phyloP scores from a whole-genome alignment of 2,797 vertebrate species.

The Phrynocephalus guinanensis region DNA sequence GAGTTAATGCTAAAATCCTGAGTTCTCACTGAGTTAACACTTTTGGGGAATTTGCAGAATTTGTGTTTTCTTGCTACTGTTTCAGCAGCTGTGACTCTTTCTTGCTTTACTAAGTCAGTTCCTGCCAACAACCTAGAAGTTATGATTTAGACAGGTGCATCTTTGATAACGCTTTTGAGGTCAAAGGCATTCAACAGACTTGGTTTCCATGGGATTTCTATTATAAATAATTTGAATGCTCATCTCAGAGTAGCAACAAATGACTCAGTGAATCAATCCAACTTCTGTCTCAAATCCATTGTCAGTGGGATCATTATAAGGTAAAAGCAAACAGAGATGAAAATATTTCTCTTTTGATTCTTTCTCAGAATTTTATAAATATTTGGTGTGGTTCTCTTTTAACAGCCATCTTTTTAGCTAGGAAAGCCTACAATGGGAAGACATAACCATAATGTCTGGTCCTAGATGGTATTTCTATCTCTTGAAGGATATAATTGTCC shows the following conservation, averaged over 20 bases:
- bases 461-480: neutral
- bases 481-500: neutral
- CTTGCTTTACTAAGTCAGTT: neutral
- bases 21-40: neutral
- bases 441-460: no score
- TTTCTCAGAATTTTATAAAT: neutral
- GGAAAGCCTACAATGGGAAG: neutral
- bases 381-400: no score
- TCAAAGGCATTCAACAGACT: neutral
- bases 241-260: neutral
- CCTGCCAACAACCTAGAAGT: neutral
- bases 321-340: neutral
- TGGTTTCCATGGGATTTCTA: neutral
- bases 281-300: neutral
- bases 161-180: neutral
- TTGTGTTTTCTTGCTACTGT: neutral
- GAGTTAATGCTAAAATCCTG: neutral
- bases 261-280: neutral
- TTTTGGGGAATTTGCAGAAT: neutral
- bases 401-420: no score
- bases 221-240: neutral
- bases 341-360: neutral
- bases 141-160: neutral
- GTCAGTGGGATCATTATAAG: neutral
- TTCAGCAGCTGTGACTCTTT: neutral